Percentiles rank a stretch among this genome's conserved stretches.
Conservation (phyloP, 92 coral and sea anemone genomes). For the Heteractis magnifica region DNA sequence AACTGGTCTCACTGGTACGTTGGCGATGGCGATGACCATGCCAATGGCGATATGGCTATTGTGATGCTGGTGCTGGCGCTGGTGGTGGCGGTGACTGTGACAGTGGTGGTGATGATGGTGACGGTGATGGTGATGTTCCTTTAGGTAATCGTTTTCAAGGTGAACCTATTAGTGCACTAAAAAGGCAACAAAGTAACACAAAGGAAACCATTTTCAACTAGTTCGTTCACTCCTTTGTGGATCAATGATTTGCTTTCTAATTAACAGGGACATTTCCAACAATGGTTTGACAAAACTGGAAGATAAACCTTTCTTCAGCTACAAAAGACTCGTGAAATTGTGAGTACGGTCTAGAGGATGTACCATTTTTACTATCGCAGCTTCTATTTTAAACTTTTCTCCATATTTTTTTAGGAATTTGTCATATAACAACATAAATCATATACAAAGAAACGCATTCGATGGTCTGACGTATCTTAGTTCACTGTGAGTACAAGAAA, state of each 20-base stretch:
- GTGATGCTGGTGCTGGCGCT: no score
- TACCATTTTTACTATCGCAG: background rate
- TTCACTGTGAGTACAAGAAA: background rate
- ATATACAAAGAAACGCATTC: background rate
- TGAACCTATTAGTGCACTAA: no score
- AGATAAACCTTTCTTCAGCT: background rate
- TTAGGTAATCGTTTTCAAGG: no score
- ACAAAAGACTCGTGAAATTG: background rate
- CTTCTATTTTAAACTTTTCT: background rate
- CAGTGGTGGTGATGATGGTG: no score
- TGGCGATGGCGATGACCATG: no score
- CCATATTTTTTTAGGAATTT: background rate
- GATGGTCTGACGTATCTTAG: background rate
- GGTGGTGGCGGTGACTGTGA: no score
- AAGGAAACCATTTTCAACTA: no score
- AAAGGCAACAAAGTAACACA: no score
- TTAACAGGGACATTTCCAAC: slow-evolving; percentile 1
- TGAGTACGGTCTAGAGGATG: background rate
- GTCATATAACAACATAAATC: background rate
- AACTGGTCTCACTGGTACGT: no score
- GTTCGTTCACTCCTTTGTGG: background rate
- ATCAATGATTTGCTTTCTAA: no score
- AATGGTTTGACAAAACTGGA: background rate
- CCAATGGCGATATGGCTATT: no score
- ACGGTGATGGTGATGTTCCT: no score